Conservation (phyloP, 1,140 invertebrate genomes). For the Tachypleus tridentatus region DNA sequence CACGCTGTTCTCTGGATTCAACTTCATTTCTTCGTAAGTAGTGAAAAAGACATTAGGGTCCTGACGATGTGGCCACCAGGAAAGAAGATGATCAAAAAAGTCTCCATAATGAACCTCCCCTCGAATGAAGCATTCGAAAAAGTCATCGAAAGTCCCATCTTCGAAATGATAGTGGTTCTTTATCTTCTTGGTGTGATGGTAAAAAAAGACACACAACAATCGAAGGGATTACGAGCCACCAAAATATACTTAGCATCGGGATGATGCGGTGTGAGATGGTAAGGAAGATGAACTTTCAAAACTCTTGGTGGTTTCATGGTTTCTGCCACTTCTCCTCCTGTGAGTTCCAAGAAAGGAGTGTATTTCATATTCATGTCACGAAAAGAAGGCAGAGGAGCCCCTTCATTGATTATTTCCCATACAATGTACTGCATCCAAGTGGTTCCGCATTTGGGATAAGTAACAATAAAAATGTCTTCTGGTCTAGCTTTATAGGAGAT, state of each 20-base stretch:
- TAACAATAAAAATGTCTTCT: constrained; percentile 32
- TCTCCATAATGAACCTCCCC: constrained; percentile 16
- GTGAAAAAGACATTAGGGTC: constrained; percentile 19
- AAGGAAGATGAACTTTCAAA: constrained; percentile 58
- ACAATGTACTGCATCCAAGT: constrained; percentile 15
- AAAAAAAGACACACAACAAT: constrained; percentile 72
- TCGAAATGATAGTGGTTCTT: neutral
- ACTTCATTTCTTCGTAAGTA: constrained; percentile 18
- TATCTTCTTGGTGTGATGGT: constrained; percentile 49
- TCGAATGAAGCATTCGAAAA: constrained; percentile 17
- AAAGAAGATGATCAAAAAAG: constrained; percentile 20
- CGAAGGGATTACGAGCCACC: constrained; percentile 69
- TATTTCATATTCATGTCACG: neutral
- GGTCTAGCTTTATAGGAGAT: constrained; percentile 10
- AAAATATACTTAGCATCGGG: constrained; percentile 47
- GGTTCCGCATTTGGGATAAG: constrained; percentile 30
- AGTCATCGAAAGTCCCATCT: constrained; percentile 14
- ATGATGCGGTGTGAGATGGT: constrained; percentile 47
- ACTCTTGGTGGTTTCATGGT: neutral
- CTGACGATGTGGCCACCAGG: constrained; percentile 15
- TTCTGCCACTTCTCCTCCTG: neutral
- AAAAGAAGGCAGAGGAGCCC: neutral
- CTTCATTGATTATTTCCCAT: constrained; percentile 5
- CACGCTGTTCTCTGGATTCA: constrained; percentile 6
- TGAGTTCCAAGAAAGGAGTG: constrained; percentile 6